Percentiles rank a stretch among this genome's conserved stretches.
Evolutionary conservation across 2,113 vertebrate genomes (phyloP).

Genomic region (Urocynchramus pylzowi): DNA sequence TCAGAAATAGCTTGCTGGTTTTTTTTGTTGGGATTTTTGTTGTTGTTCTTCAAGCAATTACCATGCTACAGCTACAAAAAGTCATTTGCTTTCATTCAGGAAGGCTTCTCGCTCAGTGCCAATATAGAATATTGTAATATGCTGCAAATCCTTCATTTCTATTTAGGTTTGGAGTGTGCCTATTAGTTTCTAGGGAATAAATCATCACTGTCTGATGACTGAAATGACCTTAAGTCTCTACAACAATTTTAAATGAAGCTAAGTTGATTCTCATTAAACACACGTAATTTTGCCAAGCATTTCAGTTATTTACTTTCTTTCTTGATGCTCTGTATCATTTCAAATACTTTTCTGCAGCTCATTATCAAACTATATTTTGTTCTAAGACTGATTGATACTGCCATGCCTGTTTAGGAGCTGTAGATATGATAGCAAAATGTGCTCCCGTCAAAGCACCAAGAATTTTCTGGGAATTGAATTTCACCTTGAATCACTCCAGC

Average conservation of each 20-base stretch:
- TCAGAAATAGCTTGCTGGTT: not conserved
- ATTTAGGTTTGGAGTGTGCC: not conserved
- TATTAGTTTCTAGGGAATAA: constrained; percentile 9
- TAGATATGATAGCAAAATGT: not conserved
- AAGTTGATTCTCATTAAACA: not conserved
- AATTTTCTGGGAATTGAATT: not conserved
- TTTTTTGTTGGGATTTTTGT: not conserved
- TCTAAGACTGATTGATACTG: not conserved
- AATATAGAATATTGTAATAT: not conserved
- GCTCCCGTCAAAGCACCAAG: not conserved
- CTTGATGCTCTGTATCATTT: not conserved
- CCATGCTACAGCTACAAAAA: not conserved
- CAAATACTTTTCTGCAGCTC: not conserved
- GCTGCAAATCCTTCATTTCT: constrained; percentile 25
- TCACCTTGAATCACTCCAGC: not conserved
- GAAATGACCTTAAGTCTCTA: not conserved
- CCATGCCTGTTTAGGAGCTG: not conserved
- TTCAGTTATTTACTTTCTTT: not conserved
- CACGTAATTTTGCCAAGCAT: not conserved
- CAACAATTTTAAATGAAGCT: not conserved
- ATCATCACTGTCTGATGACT: not conserved
- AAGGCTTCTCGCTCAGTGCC: not conserved
- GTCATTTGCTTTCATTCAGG: not conserved
- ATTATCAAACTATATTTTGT: not conserved
- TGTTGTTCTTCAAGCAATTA: not conserved